Evolutionary conservation across 2,888 invertebrate species (phyloP), one percentile per base, ranked within the genome.

Genomic region (Rhingia rostrata): DNA sequence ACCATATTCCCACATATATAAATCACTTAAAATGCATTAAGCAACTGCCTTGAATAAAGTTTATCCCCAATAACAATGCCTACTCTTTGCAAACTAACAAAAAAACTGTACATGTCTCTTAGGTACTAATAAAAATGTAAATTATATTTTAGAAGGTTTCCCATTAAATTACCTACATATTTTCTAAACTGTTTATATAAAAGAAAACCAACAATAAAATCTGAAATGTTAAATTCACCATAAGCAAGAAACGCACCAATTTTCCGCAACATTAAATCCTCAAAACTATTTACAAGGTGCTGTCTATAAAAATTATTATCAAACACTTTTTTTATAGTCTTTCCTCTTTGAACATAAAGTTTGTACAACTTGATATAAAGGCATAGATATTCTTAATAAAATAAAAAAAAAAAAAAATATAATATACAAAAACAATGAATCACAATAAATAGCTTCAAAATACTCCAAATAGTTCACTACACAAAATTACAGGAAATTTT

Each of bases 31-130:
- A 22, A 53, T 53, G 70, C 64, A 82, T 66, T 70, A 70, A 70
- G 58, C 81, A 66, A 82, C 77, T 60, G 81, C 81, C 77, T 81
- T 81, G 64, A 69, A 81, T 22, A 75, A 64, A 45, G 4, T 81
- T 33, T 53, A 77, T 49, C 56, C 58, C 47, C 12, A 22, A 22
- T 22, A 60, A 45, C 51, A 49, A 67, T 39, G 66, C 64, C 41
- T 54, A 74, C 54, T 30, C 9, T 63, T 37, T 54, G 72, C 72
- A 22, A 47, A 56, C 9, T 12, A 33, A 33, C n/a, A n/a, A 58
- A 69, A 7, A 22, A 4, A 10, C 6, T 45, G 61, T 51, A 54
- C 35, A 61, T 54, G 22, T 37, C 43, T 30, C n/a, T 43, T 22
- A 43, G 37, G 6, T 9, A 51, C 32, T 14, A 2, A 22, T 49